Conservation (phyloP, 2,113 vertebrate genomes). For the Chauna torquata region DNA sequence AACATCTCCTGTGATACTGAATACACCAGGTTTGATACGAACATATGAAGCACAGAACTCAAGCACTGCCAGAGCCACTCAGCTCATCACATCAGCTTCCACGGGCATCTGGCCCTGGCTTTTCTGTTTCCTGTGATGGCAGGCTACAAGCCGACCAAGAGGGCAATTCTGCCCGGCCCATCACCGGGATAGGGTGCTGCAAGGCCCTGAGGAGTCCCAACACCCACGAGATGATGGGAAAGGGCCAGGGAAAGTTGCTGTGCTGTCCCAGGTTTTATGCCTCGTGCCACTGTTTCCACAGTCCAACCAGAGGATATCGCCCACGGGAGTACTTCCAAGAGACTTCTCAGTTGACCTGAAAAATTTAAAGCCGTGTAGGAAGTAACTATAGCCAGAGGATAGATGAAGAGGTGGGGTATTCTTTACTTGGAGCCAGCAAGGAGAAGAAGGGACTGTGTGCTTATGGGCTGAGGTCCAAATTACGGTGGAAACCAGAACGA, state of each 20-base stretch:
- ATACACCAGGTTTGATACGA: not conserved
- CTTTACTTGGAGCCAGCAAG: not conserved
- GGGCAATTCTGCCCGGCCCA: fast-evolving
- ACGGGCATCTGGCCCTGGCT: not conserved
- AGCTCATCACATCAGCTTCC: not conserved
- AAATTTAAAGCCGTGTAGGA: not conserved
- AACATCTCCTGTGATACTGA: not conserved
- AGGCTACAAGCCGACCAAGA: not conserved
- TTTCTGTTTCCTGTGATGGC: fast-evolving
- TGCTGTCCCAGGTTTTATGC: fast-evolving
- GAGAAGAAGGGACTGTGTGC: not conserved
- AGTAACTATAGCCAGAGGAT: not conserved
- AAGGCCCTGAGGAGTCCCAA: no score
- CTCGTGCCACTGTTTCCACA: fast-evolving
- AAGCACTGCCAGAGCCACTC: fast-evolving
- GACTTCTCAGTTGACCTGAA: not conserved
- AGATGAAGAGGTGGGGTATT: not conserved
- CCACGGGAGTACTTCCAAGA: not conserved
- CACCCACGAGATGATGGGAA: not conserved
- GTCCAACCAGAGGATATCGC: not conserved
- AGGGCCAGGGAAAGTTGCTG: not conserved
- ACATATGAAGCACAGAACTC: fast-evolving
- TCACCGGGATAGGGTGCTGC: fast-evolving
- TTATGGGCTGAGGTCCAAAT: not conserved
- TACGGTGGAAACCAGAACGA: fast-evolving